Evolutionary conservation across 2,888 invertebrate genomes (phyloP).

Genomic region (Hyposoter dolosus): DNA sequence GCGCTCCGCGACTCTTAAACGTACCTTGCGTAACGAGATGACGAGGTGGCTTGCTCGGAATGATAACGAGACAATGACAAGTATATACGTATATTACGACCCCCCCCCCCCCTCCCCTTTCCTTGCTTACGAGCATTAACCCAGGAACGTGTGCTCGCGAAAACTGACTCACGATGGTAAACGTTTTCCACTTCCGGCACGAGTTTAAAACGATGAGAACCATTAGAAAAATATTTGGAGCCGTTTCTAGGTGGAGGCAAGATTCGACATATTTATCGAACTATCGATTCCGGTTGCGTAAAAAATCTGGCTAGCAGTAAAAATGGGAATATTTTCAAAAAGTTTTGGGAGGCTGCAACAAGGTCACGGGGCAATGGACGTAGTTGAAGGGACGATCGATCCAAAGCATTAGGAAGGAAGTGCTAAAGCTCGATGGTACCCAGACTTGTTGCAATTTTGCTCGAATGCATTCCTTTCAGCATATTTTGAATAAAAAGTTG

Average conservation of each 20-base stretch:
- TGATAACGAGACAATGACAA: conserved; percentile 61
- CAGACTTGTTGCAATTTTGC: neutral
- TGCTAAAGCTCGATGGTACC: neutral
- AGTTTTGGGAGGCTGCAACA: too few relatives aligned
- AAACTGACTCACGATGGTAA: conserved; percentile 16
- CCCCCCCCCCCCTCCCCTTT: neutral
- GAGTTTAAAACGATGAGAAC: neutral
- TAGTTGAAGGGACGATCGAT: too few relatives aligned
- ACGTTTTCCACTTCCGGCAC: conserved; percentile 22
- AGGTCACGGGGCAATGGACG: too few relatives aligned
- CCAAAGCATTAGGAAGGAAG: too few relatives aligned
- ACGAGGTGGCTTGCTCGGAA: conserved; percentile 57
- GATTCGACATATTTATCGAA: too few relatives aligned
- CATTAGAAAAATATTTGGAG: neutral
- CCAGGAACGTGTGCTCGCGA: conserved; percentile 6
- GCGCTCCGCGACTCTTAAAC: conserved; percentile 42
- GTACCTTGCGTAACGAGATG: conserved; percentile 61
- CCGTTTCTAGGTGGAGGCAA: too few relatives aligned
- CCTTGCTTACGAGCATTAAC: neutral
- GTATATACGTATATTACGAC: conserved; percentile 28
- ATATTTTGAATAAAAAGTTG: neutral
- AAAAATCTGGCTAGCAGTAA: neutral
- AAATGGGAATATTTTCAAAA: too few relatives aligned
- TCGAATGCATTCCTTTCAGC: neutral
- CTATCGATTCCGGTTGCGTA: neutral